These are phyloP conservation scores for Aleiodes testaceus DNA, from an alignment of 2,888 invertebrate genomes.

Conservation along the genomic window DNA sequence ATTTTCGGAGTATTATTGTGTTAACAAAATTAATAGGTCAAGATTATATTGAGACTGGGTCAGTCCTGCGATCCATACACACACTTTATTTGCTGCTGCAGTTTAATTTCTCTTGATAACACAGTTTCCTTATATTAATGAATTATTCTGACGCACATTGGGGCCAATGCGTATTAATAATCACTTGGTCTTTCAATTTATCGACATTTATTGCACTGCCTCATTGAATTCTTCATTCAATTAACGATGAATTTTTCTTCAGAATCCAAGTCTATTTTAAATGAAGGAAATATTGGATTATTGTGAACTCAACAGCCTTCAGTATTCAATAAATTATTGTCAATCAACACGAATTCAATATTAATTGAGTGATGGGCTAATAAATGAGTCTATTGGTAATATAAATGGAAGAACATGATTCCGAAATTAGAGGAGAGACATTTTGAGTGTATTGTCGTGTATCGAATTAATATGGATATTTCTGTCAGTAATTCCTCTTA, in stretches of 20 bases:
- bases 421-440: background rate
- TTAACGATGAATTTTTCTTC: background rate
- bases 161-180: background rate
- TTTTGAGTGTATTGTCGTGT: background rate
- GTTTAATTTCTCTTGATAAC: constrained; percentile 2
- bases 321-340: background rate
- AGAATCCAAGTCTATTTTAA: background rate
- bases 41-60: constrained; percentile 7
- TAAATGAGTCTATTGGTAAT: background rate
- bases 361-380: constrained; percentile 5
- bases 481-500: constrained; percentile 40
- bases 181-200: background rate
- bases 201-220: background rate
- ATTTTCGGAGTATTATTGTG: constrained; percentile 13
- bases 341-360: constrained; percentile 2
- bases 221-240: constrained; percentile 9
- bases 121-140: background rate
- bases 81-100: background rate
- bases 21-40: constrained; percentile 10
- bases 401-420: background rate
- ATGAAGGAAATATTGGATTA: background rate
- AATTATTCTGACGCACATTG: constrained; percentile 22
- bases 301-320: background rate
- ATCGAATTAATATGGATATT: background rate
- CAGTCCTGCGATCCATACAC: constrained; percentile 14